Evolutionary conservation across 2,113 vertebrate species (phyloP).

Genomic region (Coryphaenoides rupestris): DNA sequence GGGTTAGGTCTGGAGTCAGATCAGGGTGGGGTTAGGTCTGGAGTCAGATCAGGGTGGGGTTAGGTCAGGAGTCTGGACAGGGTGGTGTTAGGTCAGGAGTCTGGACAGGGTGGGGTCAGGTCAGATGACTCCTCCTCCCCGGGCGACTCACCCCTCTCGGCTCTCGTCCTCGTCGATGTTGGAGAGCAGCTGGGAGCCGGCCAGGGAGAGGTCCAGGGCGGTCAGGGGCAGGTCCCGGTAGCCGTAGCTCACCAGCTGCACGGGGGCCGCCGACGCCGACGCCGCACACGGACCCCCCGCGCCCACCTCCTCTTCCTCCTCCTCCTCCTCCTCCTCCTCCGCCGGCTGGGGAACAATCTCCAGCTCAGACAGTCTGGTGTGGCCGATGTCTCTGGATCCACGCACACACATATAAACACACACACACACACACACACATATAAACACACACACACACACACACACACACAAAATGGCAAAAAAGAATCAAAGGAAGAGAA

Average conservation of each 20-base stretch:
- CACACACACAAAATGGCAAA: no score
- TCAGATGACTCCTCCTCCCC: no score
- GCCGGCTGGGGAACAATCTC: conserved; percentile 95
- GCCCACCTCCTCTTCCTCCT: no score
- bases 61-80: no score
- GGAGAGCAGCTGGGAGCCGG: conserved; percentile 92
- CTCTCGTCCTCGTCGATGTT: conserved; percentile 92
- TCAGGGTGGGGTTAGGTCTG: no score
- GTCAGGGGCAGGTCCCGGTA: conserved; percentile 92
- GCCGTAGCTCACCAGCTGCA: conserved; percentile 88
- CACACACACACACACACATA: conserved; percentile 14
- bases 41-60: no score
- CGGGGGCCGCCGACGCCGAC: no score
- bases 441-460: no score
- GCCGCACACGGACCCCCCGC: conserved; percentile 82
- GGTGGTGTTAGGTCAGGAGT: no score
- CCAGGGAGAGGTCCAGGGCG: conserved; percentile 86
- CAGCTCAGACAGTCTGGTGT: conserved; percentile 82
- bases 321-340: conserved; percentile 89
- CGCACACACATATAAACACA: conserved; percentile 21
- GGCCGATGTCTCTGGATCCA: conserved; percentile 56
- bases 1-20: no score
- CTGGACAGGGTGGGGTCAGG: no score
- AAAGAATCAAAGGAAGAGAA: not conserved
- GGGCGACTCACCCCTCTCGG: conserved; percentile 84